Evolutionary conservation across 2,888 invertebrate genomes (phyloP), one percentile per base, ranked within the genome.

Genomic region (Tiphia femorata): DNA sequence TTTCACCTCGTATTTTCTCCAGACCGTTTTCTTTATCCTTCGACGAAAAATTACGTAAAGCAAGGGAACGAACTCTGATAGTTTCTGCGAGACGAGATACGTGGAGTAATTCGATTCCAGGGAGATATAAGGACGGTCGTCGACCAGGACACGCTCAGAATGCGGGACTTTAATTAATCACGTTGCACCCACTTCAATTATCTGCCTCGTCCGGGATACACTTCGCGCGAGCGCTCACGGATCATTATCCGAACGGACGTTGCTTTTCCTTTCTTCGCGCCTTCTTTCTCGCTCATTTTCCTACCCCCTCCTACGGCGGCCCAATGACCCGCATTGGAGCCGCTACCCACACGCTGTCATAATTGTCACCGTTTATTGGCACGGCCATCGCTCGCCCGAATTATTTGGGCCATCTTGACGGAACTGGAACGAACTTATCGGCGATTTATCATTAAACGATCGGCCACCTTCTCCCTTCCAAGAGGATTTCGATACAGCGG

Each of bases 291-390:
- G 14, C 14, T 48, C 46, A 37, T 29, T 27, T 33, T 48, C 19
- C 37, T n/a, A 7, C 2, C 12, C 8, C n/a, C 14, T 29, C 19
- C 30, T 27, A 4, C 17, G 6, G 19, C 58, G 64, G 59, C 58
- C 59, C 49, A 62, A 60, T 68, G 52, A 67, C 64, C 67, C 62
- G 43, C 56, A 56, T 56, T 33, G 23, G 33, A 19, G 6, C 17
- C 17, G 12, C 41, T 49, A 29, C 56, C 53, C 41, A 50, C 49
- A 30, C 48, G 33, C 54, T 58, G 60, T 67, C 67, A 58, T 68
- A 68, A 66, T 66, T 66, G 68, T 68, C 66, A 68, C 48, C 44
- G 48, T 58, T 55, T 55, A 62, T 62, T 59, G 54, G 38, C 40
- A 40, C 63, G 63, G 41, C 19, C 63, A 58, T 52, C 60, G 51